Base-by-base conservation (phyloP, 2,797 vertebrate species). In the Macroramphosus scolopax region DNA sequence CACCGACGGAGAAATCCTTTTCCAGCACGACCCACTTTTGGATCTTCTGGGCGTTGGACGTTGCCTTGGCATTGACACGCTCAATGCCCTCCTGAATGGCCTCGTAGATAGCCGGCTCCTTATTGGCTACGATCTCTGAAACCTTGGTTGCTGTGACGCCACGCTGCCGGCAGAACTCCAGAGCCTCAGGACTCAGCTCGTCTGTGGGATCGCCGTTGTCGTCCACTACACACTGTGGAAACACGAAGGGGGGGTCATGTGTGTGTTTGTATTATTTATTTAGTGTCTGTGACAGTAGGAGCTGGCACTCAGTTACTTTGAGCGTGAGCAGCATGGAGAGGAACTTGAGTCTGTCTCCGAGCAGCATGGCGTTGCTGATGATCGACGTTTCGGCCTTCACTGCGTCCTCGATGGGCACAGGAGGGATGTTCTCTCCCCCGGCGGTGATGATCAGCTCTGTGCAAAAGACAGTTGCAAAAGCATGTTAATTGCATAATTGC, bases 371-470 rank as follows among this genome's bases (percentile, higher is more conserved):
- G 24, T 90, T 92, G 71, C 90, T 92, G 40, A 92, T 75, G 44
- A 92, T 78, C 30, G 86, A 67, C 6, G 87, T 30, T 63, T 89
- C 84, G 0, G 72, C 48, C 68, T 91, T 92, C 31, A 92, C 24
- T 0, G 68, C 47, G 0, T 92, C 85, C 72, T 92, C 91, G n/a
- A 86, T 89, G 45, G 81, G 89, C 3, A 92, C 85, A 0, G 91
- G 91, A 15, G 91, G 78, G 40, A 92, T 66, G 67, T 92, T 92
- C 72, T 92, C 91, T 9, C 89, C 91, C 1, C 91, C 91, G 0
- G 91, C 89, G 1, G 91, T 92, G 68, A 92, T 92, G 61, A 92
- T 88, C 40, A 92, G 63, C 51, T 92, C 91, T 92, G 68, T 26
- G 16, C 6, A 46, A 31, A n/a, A 30, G 6, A 46, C 4, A 17